Conservation (phyloP, 2,888 invertebrate species). For the Mechanitis mazaeus region DNA sequence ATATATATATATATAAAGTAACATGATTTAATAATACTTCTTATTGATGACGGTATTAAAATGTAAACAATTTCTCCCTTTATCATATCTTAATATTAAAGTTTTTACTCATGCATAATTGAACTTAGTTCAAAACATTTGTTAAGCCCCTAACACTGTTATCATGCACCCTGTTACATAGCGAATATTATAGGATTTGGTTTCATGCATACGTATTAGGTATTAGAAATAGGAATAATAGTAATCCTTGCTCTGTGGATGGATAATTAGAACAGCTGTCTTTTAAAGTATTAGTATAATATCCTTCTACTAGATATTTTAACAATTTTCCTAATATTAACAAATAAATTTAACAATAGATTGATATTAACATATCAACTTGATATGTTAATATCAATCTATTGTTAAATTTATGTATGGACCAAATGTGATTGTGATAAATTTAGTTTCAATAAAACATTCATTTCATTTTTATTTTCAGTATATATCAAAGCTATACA, state of each 20-base stretch:
- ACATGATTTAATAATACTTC: background rate
- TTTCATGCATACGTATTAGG: constrained; percentile 31
- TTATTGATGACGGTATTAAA: background rate
- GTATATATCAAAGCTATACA: too few species aligned
- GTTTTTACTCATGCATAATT: constrained; percentile 3
- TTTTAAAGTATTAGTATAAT: background rate
- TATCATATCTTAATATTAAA: constrained; percentile 1
- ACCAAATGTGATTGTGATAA: too few species aligned
- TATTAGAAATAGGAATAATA: constrained; percentile 19
- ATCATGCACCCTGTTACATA: constrained; percentile 4
- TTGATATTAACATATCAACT: too few species aligned
- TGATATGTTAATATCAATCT: too few species aligned
- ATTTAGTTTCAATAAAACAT: too few species aligned
- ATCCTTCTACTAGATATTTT: too few species aligned
- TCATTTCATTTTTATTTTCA: too few species aligned
- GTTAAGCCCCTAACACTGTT: constrained; percentile 6
- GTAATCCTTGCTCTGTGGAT: background rate
- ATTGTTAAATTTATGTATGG: too few species aligned
- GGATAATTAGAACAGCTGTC: background rate
- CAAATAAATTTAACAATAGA: too few species aligned
- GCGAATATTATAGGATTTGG: constrained; percentile 30
- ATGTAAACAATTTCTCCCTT: background rate
- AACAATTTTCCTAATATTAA: too few species aligned
- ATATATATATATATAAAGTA: too few species aligned
- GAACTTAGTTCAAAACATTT: constrained; percentile 4